These are phyloP conservation scores for Gymnarchus niloticus DNA, from an alignment of 2,113 vertebrate species.

Conservation along the genomic window DNA sequence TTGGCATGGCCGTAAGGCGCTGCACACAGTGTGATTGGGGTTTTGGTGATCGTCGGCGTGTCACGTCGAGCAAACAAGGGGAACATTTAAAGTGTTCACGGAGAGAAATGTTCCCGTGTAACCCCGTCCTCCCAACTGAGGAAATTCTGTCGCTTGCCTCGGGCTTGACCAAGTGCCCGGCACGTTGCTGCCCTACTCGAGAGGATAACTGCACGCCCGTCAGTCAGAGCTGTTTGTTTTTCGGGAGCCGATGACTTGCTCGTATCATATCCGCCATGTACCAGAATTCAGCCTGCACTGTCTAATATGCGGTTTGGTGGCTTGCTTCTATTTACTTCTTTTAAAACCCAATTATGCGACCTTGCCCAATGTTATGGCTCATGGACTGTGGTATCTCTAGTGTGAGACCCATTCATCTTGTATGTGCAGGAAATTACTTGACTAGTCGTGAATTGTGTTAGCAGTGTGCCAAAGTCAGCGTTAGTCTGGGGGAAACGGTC, in stretches of 20 bases:
- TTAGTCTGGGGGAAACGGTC: background rate
- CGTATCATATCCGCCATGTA: background rate
- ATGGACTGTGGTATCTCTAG: background rate
- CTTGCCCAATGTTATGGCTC: background rate
- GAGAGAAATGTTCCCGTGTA: slow-evolving; percentile 20
- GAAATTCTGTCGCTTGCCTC: background rate
- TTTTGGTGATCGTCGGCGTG: background rate
- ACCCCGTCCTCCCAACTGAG: background rate
- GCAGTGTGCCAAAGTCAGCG: background rate
- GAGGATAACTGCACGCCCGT: slow-evolving; percentile 35
- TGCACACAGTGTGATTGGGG: background rate
- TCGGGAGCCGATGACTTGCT: background rate
- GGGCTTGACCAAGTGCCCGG: slow-evolving; percentile 22
- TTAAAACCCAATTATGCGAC: background rate
- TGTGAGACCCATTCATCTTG: background rate
- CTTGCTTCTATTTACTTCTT: background rate
- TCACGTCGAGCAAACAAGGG: background rate
- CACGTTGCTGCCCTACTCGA: slow-evolving; percentile 27
- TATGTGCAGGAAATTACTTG: background rate
- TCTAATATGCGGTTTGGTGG: background rate
- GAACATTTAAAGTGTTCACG: background rate
- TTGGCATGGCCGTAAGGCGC: background rate
- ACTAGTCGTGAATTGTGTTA: background rate
- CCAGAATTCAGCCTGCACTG: background rate
- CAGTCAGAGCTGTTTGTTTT: slow-evolving; percentile 29